Evolutionary conservation across 1,140 invertebrate species (phyloP), one percentile per base, ranked within the genome.

Genomic region (Protaetia brevitarsis): DNA sequence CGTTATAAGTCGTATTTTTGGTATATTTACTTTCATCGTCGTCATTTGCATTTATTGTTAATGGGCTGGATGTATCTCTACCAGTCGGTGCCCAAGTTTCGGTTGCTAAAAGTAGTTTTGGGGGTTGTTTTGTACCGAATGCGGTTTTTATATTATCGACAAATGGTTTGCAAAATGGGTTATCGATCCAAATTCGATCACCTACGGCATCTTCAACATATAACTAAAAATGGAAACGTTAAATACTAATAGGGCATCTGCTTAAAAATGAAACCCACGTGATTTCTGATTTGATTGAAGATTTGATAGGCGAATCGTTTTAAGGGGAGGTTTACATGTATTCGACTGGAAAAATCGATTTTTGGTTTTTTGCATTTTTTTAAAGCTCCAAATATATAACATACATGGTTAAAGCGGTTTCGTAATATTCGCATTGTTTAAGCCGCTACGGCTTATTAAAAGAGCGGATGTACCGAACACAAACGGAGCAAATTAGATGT

Each of bases 141-240:
- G 92, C 93, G 0, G 90, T 92, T 36, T 89, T 79, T 64, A 99
- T 92, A 78, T 98, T 98, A 69, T 97, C 94, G 0, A 96, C 91
- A 81, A 97, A 93, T 28, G 88, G 87, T 76, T 92, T 91, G 78
- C 95, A 97, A 77, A 95, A 91, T 7, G 93, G 87, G 71, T 91
- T 88, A 76, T 98, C 96, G 5, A 97, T 92, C 95, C 96, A 98
- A 62, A 92, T 84, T 59, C 95, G 80, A 73, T 98, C 96, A 58
- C 92, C 93, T 0, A 96, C 78, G 2, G 95, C 93, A 82, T 99
- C 96, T 75, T 99, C 96, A 63, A 98, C 88, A 76, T 95, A 98
- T 0, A 94, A 83, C 87, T 95, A 72, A 4, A 85, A 74, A 70
- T 58, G 66, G 63, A 23, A 59, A 16, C 58, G 63, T 65, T 59